Evolutionary conservation across 2,888 invertebrate genomes (phyloP).

Genomic region (Spodoptera littoralis): DNA sequence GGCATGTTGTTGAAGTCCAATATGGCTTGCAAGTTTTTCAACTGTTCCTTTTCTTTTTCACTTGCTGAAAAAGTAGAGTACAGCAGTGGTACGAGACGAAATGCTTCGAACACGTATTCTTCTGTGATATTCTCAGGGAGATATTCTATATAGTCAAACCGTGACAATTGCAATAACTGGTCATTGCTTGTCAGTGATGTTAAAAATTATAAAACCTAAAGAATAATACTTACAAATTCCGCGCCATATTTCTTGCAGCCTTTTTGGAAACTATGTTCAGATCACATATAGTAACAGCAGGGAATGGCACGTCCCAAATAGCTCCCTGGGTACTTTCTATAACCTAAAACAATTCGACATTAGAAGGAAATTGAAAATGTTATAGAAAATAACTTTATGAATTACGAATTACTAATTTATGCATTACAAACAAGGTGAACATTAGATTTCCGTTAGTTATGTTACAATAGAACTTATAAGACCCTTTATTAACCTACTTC

Average conservation of each 20-base stretch:
- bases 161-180: too few species aligned
- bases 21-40: conserved; percentile 70
- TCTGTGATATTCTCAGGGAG: conserved; percentile 72
- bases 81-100: conserved; percentile 73
- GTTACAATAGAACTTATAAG: too few species aligned
- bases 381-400: too few species aligned
- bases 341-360: conserved; percentile 68
- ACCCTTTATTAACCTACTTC: too few species aligned
- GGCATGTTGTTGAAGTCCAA: conserved; percentile 76
- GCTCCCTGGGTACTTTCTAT: conserved; percentile 90
- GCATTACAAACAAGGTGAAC: too few species aligned
- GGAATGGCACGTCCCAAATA: conserved; percentile 91
- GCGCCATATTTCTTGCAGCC: conserved; percentile 78
- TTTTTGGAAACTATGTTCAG: conserved; percentile 88
- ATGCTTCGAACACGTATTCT: conserved; percentile 71
- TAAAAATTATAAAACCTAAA: background rate
- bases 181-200: background rate
- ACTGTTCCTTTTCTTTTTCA: conserved; percentile 60
- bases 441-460: too few species aligned
- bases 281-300: conserved; percentile 90
- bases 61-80: conserved; percentile 65
- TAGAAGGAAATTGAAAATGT: too few species aligned
- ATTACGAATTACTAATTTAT: too few species aligned
- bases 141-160: too few species aligned
- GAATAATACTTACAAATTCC: conserved; percentile 83